phyloP scores from a whole-genome alignment of 2,888 invertebrate species.

The Craniophora ligustri region DNA sequence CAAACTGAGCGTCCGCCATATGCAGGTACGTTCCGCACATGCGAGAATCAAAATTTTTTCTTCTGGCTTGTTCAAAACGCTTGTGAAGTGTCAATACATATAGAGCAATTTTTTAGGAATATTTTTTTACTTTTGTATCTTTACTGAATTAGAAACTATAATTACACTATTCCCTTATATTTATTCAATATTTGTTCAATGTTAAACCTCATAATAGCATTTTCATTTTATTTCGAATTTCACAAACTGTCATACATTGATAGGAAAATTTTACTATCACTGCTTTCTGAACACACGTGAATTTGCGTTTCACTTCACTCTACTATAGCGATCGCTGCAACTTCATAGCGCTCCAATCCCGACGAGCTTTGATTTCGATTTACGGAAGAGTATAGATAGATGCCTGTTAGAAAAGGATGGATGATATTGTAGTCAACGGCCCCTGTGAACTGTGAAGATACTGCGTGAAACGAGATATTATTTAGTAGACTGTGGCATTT shows the following conservation, averaged over 20 bases:
- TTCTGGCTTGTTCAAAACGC: conserved; percentile 54
- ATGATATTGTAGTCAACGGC: conserved; percentile 83
- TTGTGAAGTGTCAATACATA: conserved; percentile 29
- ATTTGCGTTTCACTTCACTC: conserved; percentile 73
- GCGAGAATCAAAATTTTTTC: conserved; percentile 52
- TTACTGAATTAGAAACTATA: neutral
- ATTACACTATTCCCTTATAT: neutral
- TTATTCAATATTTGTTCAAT: neutral
- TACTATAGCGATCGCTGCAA: conserved; percentile 63
- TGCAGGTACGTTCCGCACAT: conserved; percentile 84
- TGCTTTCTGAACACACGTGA: conserved; percentile 70
- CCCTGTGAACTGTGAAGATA: conserved; percentile 79
- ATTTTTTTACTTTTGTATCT: neutral
- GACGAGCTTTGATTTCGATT: conserved; percentile 89
- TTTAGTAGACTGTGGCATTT: conserved; percentile 77
- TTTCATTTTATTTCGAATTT: conserved; percentile 6
- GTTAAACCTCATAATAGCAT: neutral
- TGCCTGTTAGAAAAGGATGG: conserved; percentile 73
- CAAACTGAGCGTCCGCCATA: conserved; percentile 88
- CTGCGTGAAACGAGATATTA: conserved; percentile 72
- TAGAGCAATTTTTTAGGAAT: neutral
- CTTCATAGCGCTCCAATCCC: conserved; percentile 81
- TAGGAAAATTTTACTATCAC: neutral
- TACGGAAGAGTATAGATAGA: conserved; percentile 84
- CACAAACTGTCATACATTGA: conserved; percentile 8